A percentile compares a stretch with the other conserved stretches of the same genome.
phyloP scores from a whole-genome alignment of 2,113 vertebrate genomes.

The Beaufortia kweichowensis region DNA sequence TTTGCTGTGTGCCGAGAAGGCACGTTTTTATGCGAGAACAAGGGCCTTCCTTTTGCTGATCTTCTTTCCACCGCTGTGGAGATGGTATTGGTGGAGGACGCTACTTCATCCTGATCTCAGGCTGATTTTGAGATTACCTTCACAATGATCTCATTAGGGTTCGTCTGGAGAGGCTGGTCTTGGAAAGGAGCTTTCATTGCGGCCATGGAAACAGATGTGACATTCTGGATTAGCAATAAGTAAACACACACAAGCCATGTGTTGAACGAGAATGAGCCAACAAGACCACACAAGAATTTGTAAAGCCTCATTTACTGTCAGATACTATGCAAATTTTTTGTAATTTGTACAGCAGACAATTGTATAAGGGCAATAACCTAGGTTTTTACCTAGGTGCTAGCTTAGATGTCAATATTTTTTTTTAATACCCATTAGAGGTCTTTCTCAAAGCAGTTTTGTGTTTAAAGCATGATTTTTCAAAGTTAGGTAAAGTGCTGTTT shows the following conservation, averaged over 20 bases:
- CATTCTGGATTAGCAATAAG: slow-evolving; percentile 38
- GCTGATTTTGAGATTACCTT: slow-evolving; percentile 22
- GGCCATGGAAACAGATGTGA: slow-evolving; percentile 43
- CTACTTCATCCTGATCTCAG: slow-evolving; percentile 13
- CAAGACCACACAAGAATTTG: slow-evolving; percentile 25
- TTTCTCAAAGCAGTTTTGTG: too few species aligned
- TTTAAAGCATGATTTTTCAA: too few species aligned
- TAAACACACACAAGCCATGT: slow-evolving; percentile 56
- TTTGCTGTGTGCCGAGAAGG: slow-evolving; percentile 55
- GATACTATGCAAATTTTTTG: not conserved
- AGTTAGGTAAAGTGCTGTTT: too few species aligned
- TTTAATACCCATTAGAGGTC: too few species aligned
- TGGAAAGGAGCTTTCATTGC: slow-evolving; percentile 7
- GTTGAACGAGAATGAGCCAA: slow-evolving; percentile 23
- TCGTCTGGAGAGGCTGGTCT: not conserved
- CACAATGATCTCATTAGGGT: slow-evolving; percentile 26
- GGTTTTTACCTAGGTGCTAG: too few species aligned
- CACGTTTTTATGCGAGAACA: slow-evolving; percentile 41
- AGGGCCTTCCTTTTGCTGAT: slow-evolving; percentile 33
- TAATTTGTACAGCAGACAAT: not conserved
- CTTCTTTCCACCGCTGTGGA: slow-evolving; percentile 40
- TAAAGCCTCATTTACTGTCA: not conserved
- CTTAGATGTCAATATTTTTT: too few species aligned
- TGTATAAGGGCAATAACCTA: too few species aligned
- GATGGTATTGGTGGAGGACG: slow-evolving; percentile 29